Evolutionary conservation across 2,797 vertebrate genomes (phyloP).

Genomic region (Pelodytes ibericus): DNA sequence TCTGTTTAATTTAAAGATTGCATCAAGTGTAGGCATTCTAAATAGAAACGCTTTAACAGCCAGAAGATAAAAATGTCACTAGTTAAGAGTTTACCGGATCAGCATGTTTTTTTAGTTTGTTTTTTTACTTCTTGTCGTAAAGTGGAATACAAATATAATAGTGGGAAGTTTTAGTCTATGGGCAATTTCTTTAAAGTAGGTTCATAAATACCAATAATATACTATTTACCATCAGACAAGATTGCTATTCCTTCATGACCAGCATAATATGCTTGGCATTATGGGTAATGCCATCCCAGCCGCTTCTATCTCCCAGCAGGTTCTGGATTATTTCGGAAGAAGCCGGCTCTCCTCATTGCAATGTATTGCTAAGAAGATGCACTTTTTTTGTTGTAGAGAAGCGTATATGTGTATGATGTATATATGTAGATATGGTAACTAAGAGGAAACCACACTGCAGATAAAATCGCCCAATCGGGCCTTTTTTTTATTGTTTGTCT

Average conservation of each 20-base stretch:
- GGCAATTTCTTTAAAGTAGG: background rate
- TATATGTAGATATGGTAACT: constrained; percentile 2
- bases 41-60: no score
- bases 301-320: constrained; percentile 24
- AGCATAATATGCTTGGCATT: background rate
- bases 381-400: background rate
- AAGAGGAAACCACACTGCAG: constrained; percentile 3
- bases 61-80: no score
- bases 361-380: constrained; percentile 14
- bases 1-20: no score
- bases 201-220: constrained; percentile 22
- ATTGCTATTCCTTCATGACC: background rate
- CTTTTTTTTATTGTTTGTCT: constrained; percentile 78
- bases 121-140: no score
- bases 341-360: constrained; percentile 7
- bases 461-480: constrained; percentile 71
- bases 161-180: no score
- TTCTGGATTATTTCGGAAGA: constrained; percentile 36
- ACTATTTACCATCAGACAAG: background rate
- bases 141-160: no score
- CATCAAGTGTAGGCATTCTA: no score
- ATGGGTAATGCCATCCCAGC: constrained; percentile 5
- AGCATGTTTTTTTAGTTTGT: no score
- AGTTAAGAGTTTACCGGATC: no score
- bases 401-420: background rate